Percentiles rank a stretch among this genome's conserved stretches.
Conservation (phyloP, 2,113 vertebrate species). For the Anoplopoma fimbria region DNA sequence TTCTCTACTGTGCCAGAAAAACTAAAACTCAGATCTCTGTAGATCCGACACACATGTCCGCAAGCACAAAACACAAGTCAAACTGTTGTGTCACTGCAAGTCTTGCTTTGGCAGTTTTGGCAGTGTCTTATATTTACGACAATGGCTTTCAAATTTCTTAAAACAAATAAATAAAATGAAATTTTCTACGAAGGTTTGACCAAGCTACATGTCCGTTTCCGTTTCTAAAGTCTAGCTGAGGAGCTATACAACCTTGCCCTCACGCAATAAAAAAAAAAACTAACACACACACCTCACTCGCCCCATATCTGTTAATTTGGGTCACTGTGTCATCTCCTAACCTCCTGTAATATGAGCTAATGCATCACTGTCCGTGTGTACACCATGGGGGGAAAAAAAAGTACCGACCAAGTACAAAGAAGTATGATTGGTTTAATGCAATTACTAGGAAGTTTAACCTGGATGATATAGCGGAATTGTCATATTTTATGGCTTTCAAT, state of each 20-base stretch:
- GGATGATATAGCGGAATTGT: slow-evolving; percentile 73
- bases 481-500: slow-evolving; percentile 77
- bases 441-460: slow-evolving; percentile 73
- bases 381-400: slow-evolving; percentile 38
- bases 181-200: neutral
- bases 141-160: neutral
- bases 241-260: neutral
- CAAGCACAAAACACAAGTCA: slow-evolving; percentile 14
- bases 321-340: slow-evolving; percentile 78
- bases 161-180: neutral
- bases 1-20: slow-evolving; percentile 54
- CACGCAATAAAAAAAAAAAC: neutral
- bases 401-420: slow-evolving; percentile 61
- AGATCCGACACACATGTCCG: slow-evolving; percentile 25
- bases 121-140: neutral
- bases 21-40: slow-evolving; percentile 45
- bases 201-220: neutral
- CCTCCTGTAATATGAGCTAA: slow-evolving; percentile 68
- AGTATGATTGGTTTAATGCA: slow-evolving; percentile 75
- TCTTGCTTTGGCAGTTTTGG: neutral
- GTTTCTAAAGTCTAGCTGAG: neutral
- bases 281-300: neutral
- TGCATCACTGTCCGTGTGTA: slow-evolving; percentile 73
- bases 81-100: neutral
- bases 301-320: slow-evolving; percentile 69